Evolutionary conservation across 2,888 invertebrate genomes (phyloP), one percentile per base, ranked within the genome.

Genomic region (Muschampia plurimacula): DNA sequence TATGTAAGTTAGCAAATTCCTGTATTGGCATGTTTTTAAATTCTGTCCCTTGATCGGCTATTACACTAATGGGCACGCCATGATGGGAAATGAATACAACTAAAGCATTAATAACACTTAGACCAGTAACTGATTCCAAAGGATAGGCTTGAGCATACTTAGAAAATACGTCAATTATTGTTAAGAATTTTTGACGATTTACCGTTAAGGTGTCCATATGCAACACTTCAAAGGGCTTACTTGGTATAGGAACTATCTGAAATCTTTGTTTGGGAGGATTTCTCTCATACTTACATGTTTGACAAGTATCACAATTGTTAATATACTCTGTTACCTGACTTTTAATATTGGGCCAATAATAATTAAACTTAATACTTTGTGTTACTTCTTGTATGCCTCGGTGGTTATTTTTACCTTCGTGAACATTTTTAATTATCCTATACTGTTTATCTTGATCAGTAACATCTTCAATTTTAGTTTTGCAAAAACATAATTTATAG

Each of bases 331-430:
- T 22, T 2, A 67, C 36, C 13, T 22, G 22, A 39, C 36, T 57
- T 39, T 39, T 57, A n/a, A 67, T 55, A 7, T 67, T 67, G n/a
- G 67, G 67, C 67, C 67, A 67, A 41, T 57, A 67, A 44, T 67
- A 57, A 36, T 41, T 55, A 44, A 7, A 9, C 57, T 57, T 59
- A 13, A 67, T 57, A 7, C 28, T 39, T 41, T 59, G 9, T 59
- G 36, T 15, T 36, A 57, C 55, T 41, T 59, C 67, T 44, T 57
- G 36, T 15, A 67, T 67, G 9, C 67, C 67, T 6, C 67, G 32
- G 55, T 67, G 67, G 41, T 67, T 67, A 13, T n/a, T 57, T 59
- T 55, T 55, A 10, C 28, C 41, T 4, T 67, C 59, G 12, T 67
- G 67, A 67, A 22, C 6, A 8, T 46, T 39, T 67, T 55, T 57